These are phyloP conservation scores for Protosalanx chinensis DNA, from an alignment of 2,797 vertebrate species.

Conservation along the genomic window DNA sequence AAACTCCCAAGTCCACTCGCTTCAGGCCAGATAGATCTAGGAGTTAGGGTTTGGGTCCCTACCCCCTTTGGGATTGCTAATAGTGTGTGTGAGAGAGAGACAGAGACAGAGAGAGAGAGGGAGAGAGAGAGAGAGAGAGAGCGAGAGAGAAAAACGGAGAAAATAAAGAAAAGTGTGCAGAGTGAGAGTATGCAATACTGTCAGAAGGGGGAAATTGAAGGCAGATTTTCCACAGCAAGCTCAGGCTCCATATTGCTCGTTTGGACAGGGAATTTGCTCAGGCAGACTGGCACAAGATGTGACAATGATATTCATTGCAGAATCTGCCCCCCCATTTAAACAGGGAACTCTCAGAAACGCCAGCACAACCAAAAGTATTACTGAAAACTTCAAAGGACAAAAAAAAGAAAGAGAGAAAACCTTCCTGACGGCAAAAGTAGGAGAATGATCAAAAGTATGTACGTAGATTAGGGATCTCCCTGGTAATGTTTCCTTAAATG, in stretches of 20 bases:
- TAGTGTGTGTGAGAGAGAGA: slow-evolving; percentile 1
- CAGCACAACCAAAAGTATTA: slow-evolving; percentile 60
- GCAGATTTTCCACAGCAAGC: slow-evolving; percentile 69
- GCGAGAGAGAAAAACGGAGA: not conserved
- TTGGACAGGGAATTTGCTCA: slow-evolving; percentile 71
- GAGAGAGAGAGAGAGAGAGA: slow-evolving; percentile 2
- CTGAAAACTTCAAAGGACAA: slow-evolving; percentile 63
- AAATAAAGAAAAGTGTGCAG: slow-evolving; percentile 35
- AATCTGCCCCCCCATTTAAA: slow-evolving; percentile 51
- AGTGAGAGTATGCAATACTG: slow-evolving; percentile 56
- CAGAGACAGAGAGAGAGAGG: not conserved
- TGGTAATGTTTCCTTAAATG: slow-evolving; percentile 45
- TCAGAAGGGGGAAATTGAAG: slow-evolving; percentile 67
- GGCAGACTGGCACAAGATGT: slow-evolving; percentile 72
- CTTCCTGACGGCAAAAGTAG: slow-evolving; percentile 48
- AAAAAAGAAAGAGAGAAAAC: slow-evolving; percentile 50
- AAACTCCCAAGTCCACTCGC: slow-evolving; percentile 68
- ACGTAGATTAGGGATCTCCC: slow-evolving; percentile 36
- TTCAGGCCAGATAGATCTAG: slow-evolving; percentile 56
- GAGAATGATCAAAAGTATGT: slow-evolving; percentile 52
- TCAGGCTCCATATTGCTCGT: slow-evolving; percentile 63
- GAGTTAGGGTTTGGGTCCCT: slow-evolving; percentile 25
- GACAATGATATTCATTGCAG: slow-evolving; percentile 73
- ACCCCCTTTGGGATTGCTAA: slow-evolving; percentile 19
- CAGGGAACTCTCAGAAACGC: slow-evolving; percentile 32